These are phyloP conservation scores for Parnassius smintheus DNA, from an alignment of 2,888 invertebrate genomes.

Conservation along the genomic window DNA sequence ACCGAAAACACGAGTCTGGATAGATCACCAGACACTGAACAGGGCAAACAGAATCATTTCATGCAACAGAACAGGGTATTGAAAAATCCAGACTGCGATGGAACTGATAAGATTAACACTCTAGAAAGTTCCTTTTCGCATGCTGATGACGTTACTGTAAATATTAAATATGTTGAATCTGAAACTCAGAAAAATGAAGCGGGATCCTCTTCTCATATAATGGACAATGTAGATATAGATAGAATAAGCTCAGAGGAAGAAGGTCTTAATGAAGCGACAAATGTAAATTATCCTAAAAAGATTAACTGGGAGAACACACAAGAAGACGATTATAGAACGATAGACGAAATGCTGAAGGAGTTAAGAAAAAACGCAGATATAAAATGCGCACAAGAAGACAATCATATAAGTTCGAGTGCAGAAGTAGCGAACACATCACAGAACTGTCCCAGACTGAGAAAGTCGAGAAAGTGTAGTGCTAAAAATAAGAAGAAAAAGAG, in stretches of 20 bases:
- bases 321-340: slow-evolving; percentile 51
- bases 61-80: slow-evolving; percentile 73
- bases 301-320: slow-evolving; percentile 46
- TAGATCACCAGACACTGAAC: slow-evolving; percentile 82
- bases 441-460: slow-evolving; percentile 49
- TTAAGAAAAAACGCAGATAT: slow-evolving; percentile 56
- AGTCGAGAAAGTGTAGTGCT: slow-evolving; percentile 46
- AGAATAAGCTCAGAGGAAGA: slow-evolving; percentile 56
- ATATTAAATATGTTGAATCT: slow-evolving; percentile 56
- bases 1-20: slow-evolving; percentile 87
- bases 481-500: slow-evolving; percentile 64
- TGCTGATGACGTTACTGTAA: slow-evolving; percentile 51
- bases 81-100: slow-evolving; percentile 52
- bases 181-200: slow-evolving; percentile 61
- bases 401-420: slow-evolving; percentile 39
- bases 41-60: slow-evolving; percentile 60
- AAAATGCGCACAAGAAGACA: slow-evolving; percentile 46
- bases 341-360: slow-evolving; percentile 64
- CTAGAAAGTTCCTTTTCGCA: slow-evolving; percentile 65
- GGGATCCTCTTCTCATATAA: slow-evolving; percentile 47
- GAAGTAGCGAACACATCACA: slow-evolving; percentile 44
- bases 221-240: slow-evolving; percentile 44
- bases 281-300: slow-evolving; percentile 40
- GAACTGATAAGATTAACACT: slow-evolving; percentile 41
- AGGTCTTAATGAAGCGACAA: slow-evolving; percentile 43